Base-by-base conservation (phyloP, 1,140 invertebrate species). In the Zaprionus inermis region DNA sequence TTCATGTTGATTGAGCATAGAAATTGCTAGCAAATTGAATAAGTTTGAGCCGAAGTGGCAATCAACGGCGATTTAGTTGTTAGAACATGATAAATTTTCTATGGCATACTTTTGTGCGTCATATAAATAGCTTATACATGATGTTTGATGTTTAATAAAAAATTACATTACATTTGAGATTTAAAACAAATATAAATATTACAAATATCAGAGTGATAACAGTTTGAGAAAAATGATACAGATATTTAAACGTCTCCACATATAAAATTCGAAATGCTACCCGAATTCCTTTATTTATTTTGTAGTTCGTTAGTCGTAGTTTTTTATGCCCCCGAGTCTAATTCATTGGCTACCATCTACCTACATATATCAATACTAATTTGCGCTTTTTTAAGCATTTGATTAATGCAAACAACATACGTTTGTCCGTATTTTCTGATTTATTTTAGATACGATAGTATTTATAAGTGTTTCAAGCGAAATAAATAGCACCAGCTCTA, bases 21-120 rank as follows among this genome's bases (percentile, higher is more conserved):
- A 49, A 22, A 49, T 20, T 49, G 2, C 7, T 12, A 20, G 18
- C 4, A 22, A 18, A 49, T 49, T 49, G 44, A 49, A 49, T 49
- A 49, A 22, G 16, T 49, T 49, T 22, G 10, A 20, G 18, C 5
- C 44, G 22, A 49, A 49, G 18, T 49, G 44, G 44, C 44, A 20
- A 49, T 49, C 44, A 49, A 22, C 44, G 44, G 1, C 16, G 44
- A 49, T 22, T 18, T 22, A 0, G 3, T 22, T 44, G n/a, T 49
- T 32, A 10, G 41, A 32, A 32, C 10, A 14, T n/a, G 20, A 49
- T 34, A 14, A 11, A 46, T 49, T 52, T 24, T 22, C 2, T 38
- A 10, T 34, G 44, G 51, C 59, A 71, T 64, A 64, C 38, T 71
- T 71, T 71, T 24, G 11, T 7, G 49, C n/a, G 20, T 3, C 12